Base-by-base conservation (phyloP, 2,888 invertebrate species). In the Eustalomyia histrio region DNA sequence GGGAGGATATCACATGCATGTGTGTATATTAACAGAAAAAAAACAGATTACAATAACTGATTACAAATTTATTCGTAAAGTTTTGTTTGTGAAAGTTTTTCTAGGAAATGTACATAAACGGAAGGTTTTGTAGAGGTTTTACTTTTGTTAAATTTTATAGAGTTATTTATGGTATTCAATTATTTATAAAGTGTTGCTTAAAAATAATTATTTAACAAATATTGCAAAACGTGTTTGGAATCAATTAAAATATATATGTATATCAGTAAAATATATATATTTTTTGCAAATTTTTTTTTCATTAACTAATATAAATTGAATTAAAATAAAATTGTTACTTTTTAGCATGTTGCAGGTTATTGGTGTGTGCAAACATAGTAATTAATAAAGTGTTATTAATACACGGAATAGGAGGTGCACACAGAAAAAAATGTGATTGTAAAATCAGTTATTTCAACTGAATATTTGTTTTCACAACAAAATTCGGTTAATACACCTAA, bases 171-270 rank as follows among this genome's bases (percentile, higher is more conserved):
- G 29, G 9, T 17, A 18, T 64, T 64, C 16, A 63, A 16, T 50
- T 16, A 16, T 63, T 63, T 61, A 61, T 43, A 43, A 12, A 43
- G 61, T 39, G 61, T 61, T 61, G 18, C 52, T 61, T 14, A 10
- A 57, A 24, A 21, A 55, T 29, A 12, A 16, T 63, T 55, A 72
- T 63, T 64, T 47, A 57, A 63, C 43, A 63, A 33, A 73, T 35
- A 29, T 55, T 55, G n/a, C n/a, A 10, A 63, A 18, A 73, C 63
- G 64, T 64, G 72, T 43, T 47, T 33, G 29, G 64, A 52, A 55
- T 73, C 33, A 47, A 53, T 55, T 10, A 7, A 9, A n/a, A n/a
- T n/a, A n/a, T n/a, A n/a, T n/a, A n/a, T n/a, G n/a, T n/a, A n/a
- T n/a, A n/a, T n/a, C 17, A 1, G 4, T n/a, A 16, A 16, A 12